Percentiles rank a stretch among this genome's conserved stretches.
These are phyloP conservation scores for Perca fluviatilis DNA, from an alignment of 2,113 vertebrate species.

Conservation along the genomic window DNA sequence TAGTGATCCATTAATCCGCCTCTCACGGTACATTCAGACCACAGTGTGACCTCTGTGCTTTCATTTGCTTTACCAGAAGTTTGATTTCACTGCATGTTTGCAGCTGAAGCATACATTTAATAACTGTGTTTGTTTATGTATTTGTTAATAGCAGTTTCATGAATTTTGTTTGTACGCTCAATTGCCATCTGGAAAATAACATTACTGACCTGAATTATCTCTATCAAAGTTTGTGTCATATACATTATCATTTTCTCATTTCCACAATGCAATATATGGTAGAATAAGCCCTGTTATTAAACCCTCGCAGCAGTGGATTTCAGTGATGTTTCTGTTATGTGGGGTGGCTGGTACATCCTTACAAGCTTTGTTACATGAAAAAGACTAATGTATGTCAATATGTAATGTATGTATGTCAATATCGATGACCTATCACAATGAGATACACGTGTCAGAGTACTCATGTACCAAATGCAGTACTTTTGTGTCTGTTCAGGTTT, in stretches of 20 bases:
- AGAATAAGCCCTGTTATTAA: no score
- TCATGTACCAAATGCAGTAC: not conserved
- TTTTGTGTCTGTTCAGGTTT: constrained; percentile 83
- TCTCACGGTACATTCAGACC: not conserved
- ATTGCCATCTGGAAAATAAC: not conserved
- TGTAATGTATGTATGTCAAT: no score
- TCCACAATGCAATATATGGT: no score
- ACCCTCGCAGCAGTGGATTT: no score
- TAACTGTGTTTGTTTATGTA: not conserved
- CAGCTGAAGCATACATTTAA: not conserved
- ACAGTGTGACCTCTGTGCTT: not conserved
- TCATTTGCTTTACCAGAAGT: not conserved
- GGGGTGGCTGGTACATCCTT: no score
- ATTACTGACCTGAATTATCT: no score
- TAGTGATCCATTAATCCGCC: constrained; percentile 7
- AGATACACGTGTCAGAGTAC: not conserved
- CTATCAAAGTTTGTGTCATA: no score
- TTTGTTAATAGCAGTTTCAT: not conserved
- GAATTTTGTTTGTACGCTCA: not conserved
- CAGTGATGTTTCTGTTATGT: no score
- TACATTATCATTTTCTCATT: not conserved
- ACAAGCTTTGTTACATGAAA: no score
- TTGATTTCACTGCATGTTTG: not conserved
- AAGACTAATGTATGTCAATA: no score
- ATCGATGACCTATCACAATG: no score